Evolutionary conservation across 1,140 invertebrate genomes (phyloP), one percentile per base, ranked within the genome.

Genomic region (Leptoteleia sp.): DNA sequence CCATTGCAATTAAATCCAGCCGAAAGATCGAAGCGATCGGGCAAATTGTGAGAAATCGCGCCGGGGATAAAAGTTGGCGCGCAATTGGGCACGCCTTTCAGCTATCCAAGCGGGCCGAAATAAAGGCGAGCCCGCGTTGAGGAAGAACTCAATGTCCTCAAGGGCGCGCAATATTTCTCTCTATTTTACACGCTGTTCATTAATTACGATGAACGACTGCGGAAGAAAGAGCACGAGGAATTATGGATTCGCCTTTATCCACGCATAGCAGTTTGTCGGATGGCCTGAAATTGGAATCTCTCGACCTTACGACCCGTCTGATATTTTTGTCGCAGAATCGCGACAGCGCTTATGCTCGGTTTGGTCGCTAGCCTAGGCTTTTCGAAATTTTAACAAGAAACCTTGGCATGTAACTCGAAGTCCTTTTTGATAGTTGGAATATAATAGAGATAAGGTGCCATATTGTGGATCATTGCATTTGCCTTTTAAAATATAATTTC

Each of bases 131-230:
- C 38, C 6, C 8, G n/a, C 45, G 72, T 45, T 37, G 43, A 73
- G 57, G 62, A 82, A 80, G 81, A 71, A 80, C 77, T 82, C 81
- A 80, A 76, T 81, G 82, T 75, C 80, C 71, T 83, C 82, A 83
- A 85, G 79, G 75, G 79, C 81, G 77, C 42, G 84, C 83, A 81
- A 86, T 85, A 85, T 81, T 81, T 86, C 83, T 85, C 83, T 76
- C 81, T 83, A 86, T 85, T 86, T 82, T 86, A 82, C 77, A 79
- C 75, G 82, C 71, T 84, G 85, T 84, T 84, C 85, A 84, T 86
- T 86, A 86, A 86, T 86, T 86, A 81, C 84, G 67, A 37, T 31
- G 37, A 48, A 65, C 62, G 73, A 73, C 68, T 43, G 61, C 64
- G 65, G 52, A 81, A 79, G 80, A 83, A 68, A 82, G 80, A 77